These are phyloP conservation scores for Charina bottae DNA, from an alignment of 2,113 vertebrate genomes.

Conservation along the genomic window DNA sequence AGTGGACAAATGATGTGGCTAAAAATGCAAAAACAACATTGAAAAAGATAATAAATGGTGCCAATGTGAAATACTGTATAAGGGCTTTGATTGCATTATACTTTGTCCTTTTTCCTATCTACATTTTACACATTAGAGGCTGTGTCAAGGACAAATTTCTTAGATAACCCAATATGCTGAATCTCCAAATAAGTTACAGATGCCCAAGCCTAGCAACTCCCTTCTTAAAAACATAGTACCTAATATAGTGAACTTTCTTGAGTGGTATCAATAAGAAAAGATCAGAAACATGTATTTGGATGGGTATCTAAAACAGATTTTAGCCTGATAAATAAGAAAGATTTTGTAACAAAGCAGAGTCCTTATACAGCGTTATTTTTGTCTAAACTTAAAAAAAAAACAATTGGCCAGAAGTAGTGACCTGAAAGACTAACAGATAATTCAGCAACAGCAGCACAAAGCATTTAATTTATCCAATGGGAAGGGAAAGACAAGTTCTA, in stretches of 20 bases:
- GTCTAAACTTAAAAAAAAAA: slow-evolving; percentile 24
- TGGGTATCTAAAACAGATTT: slow-evolving; percentile 11
- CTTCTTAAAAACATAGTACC: background rate
- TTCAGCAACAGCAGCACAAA: background rate
- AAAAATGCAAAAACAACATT: background rate
- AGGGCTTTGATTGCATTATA: background rate
- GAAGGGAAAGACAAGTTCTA: background rate
- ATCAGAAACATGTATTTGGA: background rate
- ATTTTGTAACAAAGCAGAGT: slow-evolving; percentile 18
- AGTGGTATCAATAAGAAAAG: background rate
- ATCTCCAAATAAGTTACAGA: background rate
- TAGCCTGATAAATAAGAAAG: slow-evolving; percentile 14
- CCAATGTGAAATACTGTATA: background rate
- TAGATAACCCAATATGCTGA: background rate
- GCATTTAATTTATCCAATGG: background rate
- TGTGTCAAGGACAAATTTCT: background rate
- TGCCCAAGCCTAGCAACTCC: background rate
- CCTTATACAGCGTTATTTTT: slow-evolving; percentile 36
- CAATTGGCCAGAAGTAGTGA: slow-evolving; percentile 17
- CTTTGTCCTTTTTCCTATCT: slow-evolving; percentile 1
- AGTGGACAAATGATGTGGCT: background rate
- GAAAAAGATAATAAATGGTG: background rate
- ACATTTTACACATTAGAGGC: background rate
- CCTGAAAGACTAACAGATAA: background rate
- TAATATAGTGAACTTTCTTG: background rate